Base-by-base conservation (phyloP, 2,888 invertebrate genomes). In the Argyra leucocephala region DNA sequence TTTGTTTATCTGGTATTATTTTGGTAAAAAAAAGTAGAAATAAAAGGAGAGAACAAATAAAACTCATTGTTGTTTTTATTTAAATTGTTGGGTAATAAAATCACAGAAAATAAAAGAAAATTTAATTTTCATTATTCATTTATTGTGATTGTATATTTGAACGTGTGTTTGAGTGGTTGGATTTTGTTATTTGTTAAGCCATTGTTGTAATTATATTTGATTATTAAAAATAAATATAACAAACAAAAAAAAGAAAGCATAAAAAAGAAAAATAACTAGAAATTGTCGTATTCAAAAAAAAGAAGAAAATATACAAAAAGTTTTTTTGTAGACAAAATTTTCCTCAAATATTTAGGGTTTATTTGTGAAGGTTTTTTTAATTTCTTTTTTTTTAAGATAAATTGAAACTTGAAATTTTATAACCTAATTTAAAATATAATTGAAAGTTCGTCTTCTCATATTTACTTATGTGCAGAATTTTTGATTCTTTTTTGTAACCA, bases 201-300 rank as follows among this genome's bases (percentile, higher is more conserved):
- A 48, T 48, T 48, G 48, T 48, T 48, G 12, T 48, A 48, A 48
- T 48, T 48, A 48, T 48, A 48, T 48, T 48, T 48, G 48, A 18
- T 48, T 48, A 48, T 48, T 48, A 48, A 48, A 18, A 48, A 48
- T 48, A 48, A 48, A 18, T 5, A n/a, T 18, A 18, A n/a, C n/a
- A n/a, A n/a, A n/a, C n/a, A 9, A 48, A 48, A 48, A 48, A 48
- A 9, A n/a, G 5, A n/a, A 48, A 48, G 5, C 18, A 37, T 9
- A 37, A 26, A 26, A 6, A 26, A 48, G 4, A 48, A 48, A 48
- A 15, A 12, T 48, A 18, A 18, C 18, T 48, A 48, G 48, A 48
- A 48, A 48, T 48, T 48, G 12, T 48, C 15, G 18, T 48, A 48
- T 48, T 48, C 18, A 15, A 48, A 48, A 15, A 48, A 48, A n/a